Evolutionary conservation across 2,797 vertebrate genomes (phyloP).

Genomic region (Hipposideros larvatus): DNA sequence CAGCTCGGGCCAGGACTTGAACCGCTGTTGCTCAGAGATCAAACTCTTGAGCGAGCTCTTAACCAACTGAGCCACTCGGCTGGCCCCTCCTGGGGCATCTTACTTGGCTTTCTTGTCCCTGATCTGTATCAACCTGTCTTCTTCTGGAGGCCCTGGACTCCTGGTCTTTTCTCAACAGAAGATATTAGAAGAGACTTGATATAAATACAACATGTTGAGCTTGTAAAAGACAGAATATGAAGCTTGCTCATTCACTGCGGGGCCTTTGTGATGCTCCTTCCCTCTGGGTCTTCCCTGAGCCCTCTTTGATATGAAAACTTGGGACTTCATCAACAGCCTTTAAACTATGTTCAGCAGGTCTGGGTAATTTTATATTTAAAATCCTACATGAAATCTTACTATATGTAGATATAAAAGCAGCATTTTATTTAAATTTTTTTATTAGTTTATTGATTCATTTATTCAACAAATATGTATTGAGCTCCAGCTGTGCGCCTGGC

Average conservation of each 20-base stretch:
- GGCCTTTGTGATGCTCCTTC: neutral
- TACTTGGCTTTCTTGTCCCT: neutral
- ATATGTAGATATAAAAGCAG: neutral
- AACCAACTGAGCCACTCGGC: no score
- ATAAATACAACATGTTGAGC: neutral
- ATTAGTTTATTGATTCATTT: neutral
- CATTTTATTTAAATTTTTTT: constrained; percentile 17
- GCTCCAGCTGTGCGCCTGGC: neutral
- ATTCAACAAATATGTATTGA: neutral
- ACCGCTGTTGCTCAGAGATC: no score
- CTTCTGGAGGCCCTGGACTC: neutral
- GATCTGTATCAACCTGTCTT: neutral
- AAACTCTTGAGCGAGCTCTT: no score
- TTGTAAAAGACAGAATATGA: neutral
- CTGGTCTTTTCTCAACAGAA: neutral
- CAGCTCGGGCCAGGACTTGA: no score
- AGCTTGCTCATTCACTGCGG: neutral
- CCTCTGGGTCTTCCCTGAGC: neutral
- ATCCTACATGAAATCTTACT: neutral
- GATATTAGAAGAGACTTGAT: neutral
- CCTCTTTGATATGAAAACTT: neutral
- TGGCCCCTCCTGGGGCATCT: neutral
- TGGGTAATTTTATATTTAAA: neutral
- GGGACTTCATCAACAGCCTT: neutral
- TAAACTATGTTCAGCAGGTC: neutral